phyloP scores from a whole-genome alignment of 2,797 vertebrate genomes.

The Syngnathus rostellatus region DNA sequence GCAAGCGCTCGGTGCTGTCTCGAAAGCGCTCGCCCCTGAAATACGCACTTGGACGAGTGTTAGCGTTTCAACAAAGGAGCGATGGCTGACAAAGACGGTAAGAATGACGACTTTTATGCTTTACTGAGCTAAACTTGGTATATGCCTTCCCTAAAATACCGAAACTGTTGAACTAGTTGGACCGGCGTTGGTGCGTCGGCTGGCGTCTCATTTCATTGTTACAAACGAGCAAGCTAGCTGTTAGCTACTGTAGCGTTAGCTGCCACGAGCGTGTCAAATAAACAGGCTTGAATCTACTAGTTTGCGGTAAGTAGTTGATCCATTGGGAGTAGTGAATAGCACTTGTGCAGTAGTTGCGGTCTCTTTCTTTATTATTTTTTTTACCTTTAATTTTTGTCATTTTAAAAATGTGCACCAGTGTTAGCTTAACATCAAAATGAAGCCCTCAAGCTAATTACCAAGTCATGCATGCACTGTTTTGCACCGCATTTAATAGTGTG shows the following conservation, averaged over 20 bases:
- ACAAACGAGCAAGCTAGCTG: constrained; percentile 35
- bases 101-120: background rate
- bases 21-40: constrained; percentile 10
- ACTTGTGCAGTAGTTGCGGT: background rate
- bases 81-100: constrained; percentile 71
- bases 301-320: background rate
- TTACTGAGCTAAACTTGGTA: background rate
- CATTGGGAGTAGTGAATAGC: background rate
- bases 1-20: constrained; percentile 25
- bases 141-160: background rate
- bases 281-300: constrained; percentile 4
- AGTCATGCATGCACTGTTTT: background rate
- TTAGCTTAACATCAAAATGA: background rate
- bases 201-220: constrained; percentile 52
- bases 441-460: background rate
- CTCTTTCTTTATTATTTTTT: too few species aligned
- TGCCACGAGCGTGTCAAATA: constrained; percentile 2
- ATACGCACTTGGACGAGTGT: constrained; percentile 7
- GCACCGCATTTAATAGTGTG: background rate
- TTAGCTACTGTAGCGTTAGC: constrained; percentile 28
- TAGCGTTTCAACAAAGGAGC: constrained; percentile 4
- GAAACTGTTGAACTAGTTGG: background rate
- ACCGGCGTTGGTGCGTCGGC: constrained; percentile 42
- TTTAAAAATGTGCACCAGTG: background rate
- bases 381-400: background rate